A percentile compares a stretch with the other conserved stretches of the same genome.
These are phyloP conservation scores for Egretta garzetta DNA, from an alignment of 2,113 vertebrate genomes.

Conservation along the genomic window DNA sequence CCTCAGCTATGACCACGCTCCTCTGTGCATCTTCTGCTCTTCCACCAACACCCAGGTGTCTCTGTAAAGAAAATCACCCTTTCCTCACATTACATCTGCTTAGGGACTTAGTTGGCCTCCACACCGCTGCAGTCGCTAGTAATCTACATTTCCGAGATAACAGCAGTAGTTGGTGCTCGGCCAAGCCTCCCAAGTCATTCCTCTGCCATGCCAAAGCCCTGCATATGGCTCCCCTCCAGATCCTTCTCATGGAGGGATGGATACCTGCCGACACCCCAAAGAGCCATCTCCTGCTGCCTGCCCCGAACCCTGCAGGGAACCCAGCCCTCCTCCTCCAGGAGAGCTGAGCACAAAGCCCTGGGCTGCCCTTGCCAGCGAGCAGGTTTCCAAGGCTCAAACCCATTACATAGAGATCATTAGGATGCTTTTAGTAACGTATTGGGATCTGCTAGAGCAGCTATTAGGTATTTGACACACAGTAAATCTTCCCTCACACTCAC, in stretches of 20 bases:
- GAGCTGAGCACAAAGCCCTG: neutral
- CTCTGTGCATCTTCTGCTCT: neutral
- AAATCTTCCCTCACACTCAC: neutral
- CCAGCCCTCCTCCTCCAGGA: neutral
- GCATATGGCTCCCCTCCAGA: rapidly evolving
- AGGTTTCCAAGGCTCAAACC: neutral
- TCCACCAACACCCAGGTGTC: neutral
- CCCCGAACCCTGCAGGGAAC: neutral
- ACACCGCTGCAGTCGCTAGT: neutral
- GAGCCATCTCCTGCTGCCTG: neutral
- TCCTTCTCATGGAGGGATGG: rapidly evolving
- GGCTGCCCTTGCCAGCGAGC: neutral
- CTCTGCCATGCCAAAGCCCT: neutral
- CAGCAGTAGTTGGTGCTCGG: neutral
- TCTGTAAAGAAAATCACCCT: neutral
- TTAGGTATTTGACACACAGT: neutral
- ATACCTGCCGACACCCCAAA: neutral
- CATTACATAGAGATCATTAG: constrained; percentile 1
- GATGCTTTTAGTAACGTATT: neutral
- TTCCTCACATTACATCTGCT: neutral
- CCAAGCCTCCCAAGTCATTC: neutral
- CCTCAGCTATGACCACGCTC: neutral
- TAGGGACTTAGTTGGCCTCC: neutral
- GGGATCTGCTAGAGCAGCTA: neutral
- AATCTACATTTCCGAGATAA: neutral